Base-by-base conservation (phyloP, 2,113 vertebrate genomes). In the Nansenia antarctica region DNA sequence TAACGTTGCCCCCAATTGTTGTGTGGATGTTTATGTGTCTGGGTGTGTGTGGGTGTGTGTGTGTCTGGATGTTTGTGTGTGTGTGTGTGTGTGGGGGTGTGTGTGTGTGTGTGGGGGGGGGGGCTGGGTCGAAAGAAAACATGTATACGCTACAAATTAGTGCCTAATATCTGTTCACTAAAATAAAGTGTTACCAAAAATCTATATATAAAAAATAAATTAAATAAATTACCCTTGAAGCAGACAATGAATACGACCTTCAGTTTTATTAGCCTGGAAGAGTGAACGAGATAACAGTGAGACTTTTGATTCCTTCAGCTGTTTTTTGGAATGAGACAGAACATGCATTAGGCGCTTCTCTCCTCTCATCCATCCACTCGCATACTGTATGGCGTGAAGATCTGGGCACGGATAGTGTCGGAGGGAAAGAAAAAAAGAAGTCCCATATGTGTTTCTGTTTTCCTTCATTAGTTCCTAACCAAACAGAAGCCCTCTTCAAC, bases 401-500 rank as follows among this genome's bases (percentile, higher is more conserved):
- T 90, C 88, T 85, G 88, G 79, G 83, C 72, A 77, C 60, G 79
- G 87, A 59, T 31, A 80, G 69, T 61, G 55, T 57, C 57, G 31
- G 27, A 20, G 18, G 31, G 18, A 60, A 35, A 32, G 11, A 39
- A 32, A 70, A 70, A 77, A 78, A 73, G 68, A 52, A 11, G 78
- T 82, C 87, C 89, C 91, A 92, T 92, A 91, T 92, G 91, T 82
- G 89, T 85, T 78, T 85, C 79, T 89, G 85, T 89, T 88, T 88
- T 83, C 90, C 85, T 91, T 91, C 86, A 89, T 92, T 91, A 88
- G 82, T 80, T 87, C 69, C 66, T 80, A 84, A 83, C 31, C 53
- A 86, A 90, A 90, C 88, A 91, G 87, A 91, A 88, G 90, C 77
- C 61, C 73, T 73, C 78, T 76, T 81, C 73, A 73, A 84, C 82